Conservation (phyloP, 2,888 invertebrate genomes). For the Agonopterix arenella region DNA sequence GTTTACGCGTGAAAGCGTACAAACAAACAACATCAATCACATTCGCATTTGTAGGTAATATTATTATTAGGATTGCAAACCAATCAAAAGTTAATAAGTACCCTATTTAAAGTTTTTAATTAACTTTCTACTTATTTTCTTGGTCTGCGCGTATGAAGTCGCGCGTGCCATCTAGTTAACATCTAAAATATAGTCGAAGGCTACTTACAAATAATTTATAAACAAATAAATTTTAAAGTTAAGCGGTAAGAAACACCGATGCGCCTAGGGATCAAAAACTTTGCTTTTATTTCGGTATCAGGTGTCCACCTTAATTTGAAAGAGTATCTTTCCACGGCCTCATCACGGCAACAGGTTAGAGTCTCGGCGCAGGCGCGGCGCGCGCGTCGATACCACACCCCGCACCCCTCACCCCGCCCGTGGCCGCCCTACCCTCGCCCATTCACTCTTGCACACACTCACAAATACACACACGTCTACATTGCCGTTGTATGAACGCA, state of each 20-base stretch:
- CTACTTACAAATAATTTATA: neutral
- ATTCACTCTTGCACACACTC: conserved; percentile 60
- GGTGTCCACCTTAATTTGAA: conserved; percentile 69
- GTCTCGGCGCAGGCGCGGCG: conserved; percentile 62
- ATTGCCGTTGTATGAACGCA: conserved; percentile 10
- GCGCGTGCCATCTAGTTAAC: too few relatives aligned
- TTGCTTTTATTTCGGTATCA: conserved; percentile 65
- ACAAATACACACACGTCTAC: conserved; percentile 10
- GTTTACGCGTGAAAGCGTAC: too few relatives aligned
- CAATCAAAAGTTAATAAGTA: too few relatives aligned
- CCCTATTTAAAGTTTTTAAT: too few relatives aligned
- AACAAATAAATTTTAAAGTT: neutral
- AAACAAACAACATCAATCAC: too few relatives aligned
- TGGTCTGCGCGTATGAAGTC: too few relatives aligned
- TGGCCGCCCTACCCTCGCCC: conserved; percentile 46
- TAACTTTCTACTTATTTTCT: too few relatives aligned
- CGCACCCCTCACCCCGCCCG: conserved; percentile 30
- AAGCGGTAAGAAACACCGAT: neutral
- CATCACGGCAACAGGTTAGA: conserved; percentile 66
- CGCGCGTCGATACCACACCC: conserved; percentile 64
- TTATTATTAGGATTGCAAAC: too few relatives aligned
- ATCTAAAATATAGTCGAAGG: neutral
- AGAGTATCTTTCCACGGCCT: conserved; percentile 72
- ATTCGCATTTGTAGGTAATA: too few relatives aligned
- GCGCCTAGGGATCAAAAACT: conserved; percentile 28